Conservation (phyloP, 2,888 invertebrate genomes). For the Amiota minor region DNA sequence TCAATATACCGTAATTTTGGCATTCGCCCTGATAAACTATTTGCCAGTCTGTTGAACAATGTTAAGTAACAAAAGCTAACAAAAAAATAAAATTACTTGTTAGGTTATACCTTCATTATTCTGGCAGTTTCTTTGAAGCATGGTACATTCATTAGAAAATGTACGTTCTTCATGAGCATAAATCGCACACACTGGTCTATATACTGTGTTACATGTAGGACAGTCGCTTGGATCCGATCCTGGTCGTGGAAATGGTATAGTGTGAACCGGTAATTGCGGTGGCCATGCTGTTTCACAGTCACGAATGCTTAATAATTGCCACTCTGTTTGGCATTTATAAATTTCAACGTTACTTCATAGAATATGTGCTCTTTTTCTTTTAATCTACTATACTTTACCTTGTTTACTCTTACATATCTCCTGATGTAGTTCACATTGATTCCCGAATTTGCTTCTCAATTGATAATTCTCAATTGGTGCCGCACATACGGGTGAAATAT, state of each 20-base stretch:
- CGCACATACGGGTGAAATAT: not conserved
- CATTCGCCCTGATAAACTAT: not conserved
- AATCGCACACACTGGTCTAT: not conserved
- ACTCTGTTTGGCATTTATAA: too few species aligned
- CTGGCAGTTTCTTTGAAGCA: not conserved
- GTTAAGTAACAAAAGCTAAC: not conserved
- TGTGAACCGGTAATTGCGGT: too few species aligned
- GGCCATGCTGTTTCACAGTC: too few species aligned
- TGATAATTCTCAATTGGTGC: not conserved
- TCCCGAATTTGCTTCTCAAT: not conserved
- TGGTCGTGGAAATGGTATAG: not conserved
- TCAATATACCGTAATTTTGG: too few species aligned
- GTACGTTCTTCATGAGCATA: not conserved
- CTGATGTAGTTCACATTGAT: not conserved
- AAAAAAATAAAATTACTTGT: not conserved
- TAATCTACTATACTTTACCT: not conserved
- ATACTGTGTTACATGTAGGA: not conserved
- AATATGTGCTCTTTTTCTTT: not conserved
- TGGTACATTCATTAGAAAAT: not conserved
- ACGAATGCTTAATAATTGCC: too few species aligned
- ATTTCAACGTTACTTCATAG: too few species aligned
- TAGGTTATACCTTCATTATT: constrained; percentile 5
- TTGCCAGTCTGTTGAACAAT: not conserved
- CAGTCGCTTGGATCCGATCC: not conserved
- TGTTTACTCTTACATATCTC: not conserved